These are phyloP conservation scores for Eupithecia pulchellata DNA, from an alignment of 2,888 invertebrate genomes.

Conservation along the genomic window DNA sequence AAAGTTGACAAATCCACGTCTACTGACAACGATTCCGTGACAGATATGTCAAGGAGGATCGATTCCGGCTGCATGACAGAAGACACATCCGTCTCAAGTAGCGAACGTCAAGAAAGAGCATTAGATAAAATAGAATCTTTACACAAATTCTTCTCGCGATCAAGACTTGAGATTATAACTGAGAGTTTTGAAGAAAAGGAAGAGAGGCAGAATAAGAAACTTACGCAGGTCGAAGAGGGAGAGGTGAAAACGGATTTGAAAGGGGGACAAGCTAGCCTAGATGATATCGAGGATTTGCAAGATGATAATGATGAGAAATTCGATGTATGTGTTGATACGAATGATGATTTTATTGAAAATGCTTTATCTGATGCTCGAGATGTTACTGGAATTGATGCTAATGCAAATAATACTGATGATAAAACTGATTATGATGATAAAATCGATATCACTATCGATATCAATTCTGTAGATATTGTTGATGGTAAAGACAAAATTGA, in stretches of 20 bases:
- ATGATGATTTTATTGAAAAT: conserved; percentile 30
- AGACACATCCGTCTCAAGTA: conserved; percentile 66
- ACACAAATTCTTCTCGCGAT: conserved; percentile 76
- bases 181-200: conserved; percentile 74
- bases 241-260: conserved; percentile 54
- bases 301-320: conserved; percentile 61
- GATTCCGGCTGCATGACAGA: conserved; percentile 77
- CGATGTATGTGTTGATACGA: conserved; percentile 17
- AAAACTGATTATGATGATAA: background rate
- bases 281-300: conserved; percentile 77
- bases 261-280: conserved; percentile 74
- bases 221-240: conserved; percentile 38
- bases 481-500: background rate
- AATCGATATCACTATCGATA: background rate
- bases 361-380: conserved; percentile 5
- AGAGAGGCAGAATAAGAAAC: conserved; percentile 36
- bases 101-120: conserved; percentile 70
- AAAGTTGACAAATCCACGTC: conserved; percentile 78
- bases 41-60: conserved; percentile 67
- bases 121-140: conserved; percentile 77
- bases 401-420: background rate
- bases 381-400: background rate
- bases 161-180: conserved; percentile 79
- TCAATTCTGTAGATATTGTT: background rate
- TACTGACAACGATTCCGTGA: conserved; percentile 72